Conservation (phyloP, 2,888 invertebrate species). For the Globia sparganii region DNA sequence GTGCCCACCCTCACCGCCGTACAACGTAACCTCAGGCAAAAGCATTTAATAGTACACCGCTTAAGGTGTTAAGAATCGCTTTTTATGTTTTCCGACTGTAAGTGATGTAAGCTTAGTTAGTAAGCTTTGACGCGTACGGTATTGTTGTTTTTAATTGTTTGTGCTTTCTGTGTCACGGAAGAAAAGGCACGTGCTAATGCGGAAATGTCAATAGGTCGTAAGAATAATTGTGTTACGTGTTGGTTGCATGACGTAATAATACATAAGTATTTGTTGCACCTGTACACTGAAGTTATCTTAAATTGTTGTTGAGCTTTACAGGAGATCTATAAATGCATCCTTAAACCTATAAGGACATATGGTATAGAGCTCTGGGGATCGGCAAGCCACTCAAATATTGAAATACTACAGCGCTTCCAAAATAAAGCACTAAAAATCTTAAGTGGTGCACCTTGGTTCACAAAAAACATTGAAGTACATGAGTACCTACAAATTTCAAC, state of each 20-base stretch:
- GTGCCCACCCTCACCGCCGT: neutral
- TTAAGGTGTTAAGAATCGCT: constrained; percentile 20
- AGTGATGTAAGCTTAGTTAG: constrained; percentile 19
- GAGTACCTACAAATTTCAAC: too few species aligned
- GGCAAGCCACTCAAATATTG: too few species aligned
- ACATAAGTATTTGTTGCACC: neutral
- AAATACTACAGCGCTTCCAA: too few species aligned
- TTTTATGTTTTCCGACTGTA: constrained; percentile 59
- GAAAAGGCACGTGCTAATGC: neutral
- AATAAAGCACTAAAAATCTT: too few species aligned
- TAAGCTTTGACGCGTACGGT: constrained; percentile 11
- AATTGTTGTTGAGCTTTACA: neutral
- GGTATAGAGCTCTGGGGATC: too few species aligned
- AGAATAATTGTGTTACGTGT: neutral
- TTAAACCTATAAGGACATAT: too few species aligned
- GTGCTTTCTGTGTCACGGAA: constrained; percentile 19
- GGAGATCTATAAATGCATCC: too few species aligned
- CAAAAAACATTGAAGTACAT: too few species aligned
- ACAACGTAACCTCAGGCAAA: constrained; percentile 19
- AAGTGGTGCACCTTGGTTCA: too few species aligned
- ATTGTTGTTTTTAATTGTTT: constrained; percentile 12
- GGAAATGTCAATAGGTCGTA: constrained; percentile 20
- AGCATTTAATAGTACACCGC: constrained; percentile 35
- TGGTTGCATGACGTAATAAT: neutral
- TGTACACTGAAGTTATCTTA: neutral